Evolutionary conservation across 2,113 vertebrate species (phyloP).

Genomic region (Oryzias celebensis): DNA sequence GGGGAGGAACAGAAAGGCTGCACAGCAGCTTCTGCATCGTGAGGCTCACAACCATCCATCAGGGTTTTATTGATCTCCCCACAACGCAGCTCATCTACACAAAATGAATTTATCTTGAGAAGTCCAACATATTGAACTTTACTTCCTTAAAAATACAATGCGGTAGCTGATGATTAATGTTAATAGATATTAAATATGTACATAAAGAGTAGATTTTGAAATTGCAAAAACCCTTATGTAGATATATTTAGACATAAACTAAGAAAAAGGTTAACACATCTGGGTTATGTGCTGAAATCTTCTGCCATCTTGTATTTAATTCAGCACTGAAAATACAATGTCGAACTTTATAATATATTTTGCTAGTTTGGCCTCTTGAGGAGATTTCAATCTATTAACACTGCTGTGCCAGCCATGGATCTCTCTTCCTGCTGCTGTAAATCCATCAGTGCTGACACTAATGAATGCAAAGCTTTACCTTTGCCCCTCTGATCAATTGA

Average conservation of each 20-base stretch:
- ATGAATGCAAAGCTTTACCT: slow-evolving; percentile 22
- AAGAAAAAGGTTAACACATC: not conserved
- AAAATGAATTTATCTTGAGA: slow-evolving; percentile 33
- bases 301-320: slow-evolving; percentile 7
- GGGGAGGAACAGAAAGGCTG: not conserved
- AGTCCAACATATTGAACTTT: slow-evolving; percentile 16
- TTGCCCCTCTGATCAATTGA: not conserved
- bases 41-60: slow-evolving; percentile 42
- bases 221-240: slow-evolving; percentile 12
- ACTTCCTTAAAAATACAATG: slow-evolving; percentile 21
- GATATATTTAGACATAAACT: slow-evolving; percentile 13
- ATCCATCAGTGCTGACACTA: slow-evolving; percentile 35
- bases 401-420: slow-evolving; percentile 11
- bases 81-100: slow-evolving; percentile 26
- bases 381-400: slow-evolving; percentile 20
- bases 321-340: slow-evolving; percentile 2
- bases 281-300: slow-evolving; percentile 7
- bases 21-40: slow-evolving; percentile 11
- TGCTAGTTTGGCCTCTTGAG: slow-evolving; percentile 23
- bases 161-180: slow-evolving; percentile 28
- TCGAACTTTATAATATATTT: slow-evolving; percentile 31
- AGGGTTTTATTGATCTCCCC: slow-evolving; percentile 40
- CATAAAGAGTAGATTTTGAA: not conserved
- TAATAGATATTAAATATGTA: too few species aligned
- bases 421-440: slow-evolving; percentile 3